Evolutionary conservation across 2,888 invertebrate genomes (phyloP).

Genomic region (Brachylomia viminalis): DNA sequence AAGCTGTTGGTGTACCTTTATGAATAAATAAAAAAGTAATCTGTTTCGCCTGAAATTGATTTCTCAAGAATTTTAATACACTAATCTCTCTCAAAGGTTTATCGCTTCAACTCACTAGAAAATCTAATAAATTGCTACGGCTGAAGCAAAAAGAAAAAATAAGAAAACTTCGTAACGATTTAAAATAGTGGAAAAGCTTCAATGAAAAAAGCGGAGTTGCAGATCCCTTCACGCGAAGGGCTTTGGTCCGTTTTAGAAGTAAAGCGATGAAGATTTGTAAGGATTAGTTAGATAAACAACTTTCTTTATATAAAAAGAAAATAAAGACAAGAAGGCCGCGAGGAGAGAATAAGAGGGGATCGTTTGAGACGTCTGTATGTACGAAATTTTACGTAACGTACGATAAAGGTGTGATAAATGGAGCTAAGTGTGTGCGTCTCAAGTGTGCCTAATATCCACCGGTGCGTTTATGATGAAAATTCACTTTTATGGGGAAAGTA

Average conservation of each 20-base stretch:
- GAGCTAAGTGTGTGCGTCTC: constrained; percentile 61
- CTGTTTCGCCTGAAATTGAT: constrained; percentile 12
- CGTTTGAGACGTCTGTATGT: constrained; percentile 47
- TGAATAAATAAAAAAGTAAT: too few species aligned
- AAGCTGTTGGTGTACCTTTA: too few species aligned
- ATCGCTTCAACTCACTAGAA: constrained; percentile 42
- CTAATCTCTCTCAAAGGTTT: constrained; percentile 31
- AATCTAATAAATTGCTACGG: constrained; percentile 45
- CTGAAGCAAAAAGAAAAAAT: constrained; percentile 49
- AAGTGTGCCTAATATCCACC: constrained; percentile 68
- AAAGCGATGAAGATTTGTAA: constrained; percentile 67
- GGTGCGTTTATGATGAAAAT: constrained; percentile 63
- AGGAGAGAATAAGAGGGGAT: constrained; percentile 32
- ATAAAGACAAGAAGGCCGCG: constrained; percentile 59
- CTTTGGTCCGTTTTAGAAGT: constrained; percentile 55
- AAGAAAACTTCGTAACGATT: constrained; percentile 55
- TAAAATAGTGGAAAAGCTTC: constrained; percentile 51
- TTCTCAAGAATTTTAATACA: constrained; percentile 35
- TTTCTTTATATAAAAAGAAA: constrained; percentile 60
- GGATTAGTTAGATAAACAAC: constrained; percentile 66
- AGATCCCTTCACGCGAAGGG: constrained; percentile 45
- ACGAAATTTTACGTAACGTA: constrained; percentile 65
- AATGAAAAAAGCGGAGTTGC: constrained; percentile 49
- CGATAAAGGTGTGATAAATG: constrained; percentile 74
- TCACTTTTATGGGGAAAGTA: constrained; percentile 56